Evolutionary conservation across 2,113 vertebrate genomes (phyloP).

Genomic region (Pseudorectes ferrugineus): DNA sequence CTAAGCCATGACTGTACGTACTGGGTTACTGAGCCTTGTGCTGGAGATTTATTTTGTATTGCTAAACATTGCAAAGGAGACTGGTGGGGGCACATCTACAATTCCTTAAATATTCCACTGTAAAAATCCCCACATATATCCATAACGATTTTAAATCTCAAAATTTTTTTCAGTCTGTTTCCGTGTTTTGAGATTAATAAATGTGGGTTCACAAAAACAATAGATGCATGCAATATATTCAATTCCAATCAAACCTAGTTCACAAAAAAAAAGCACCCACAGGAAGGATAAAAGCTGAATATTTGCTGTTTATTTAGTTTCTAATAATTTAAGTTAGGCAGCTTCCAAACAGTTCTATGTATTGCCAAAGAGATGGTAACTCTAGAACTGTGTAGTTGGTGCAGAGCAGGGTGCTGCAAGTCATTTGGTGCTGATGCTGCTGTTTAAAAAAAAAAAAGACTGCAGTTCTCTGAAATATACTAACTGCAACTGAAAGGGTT

Average conservation of each 20-base stretch:
- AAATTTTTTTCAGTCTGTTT: not conserved
- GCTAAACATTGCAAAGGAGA: not conserved
- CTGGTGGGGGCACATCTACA: not conserved
- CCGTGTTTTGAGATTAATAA: not conserved
- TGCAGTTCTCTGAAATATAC: not conserved
- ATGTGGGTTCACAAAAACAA: not conserved
- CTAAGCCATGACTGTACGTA: not conserved
- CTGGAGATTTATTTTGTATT: not conserved
- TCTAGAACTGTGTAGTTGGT: not conserved
- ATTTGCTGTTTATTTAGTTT: not conserved
- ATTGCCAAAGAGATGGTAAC: not conserved
- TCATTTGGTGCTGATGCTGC: accelerated
- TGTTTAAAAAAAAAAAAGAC: not conserved
- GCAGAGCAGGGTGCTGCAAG: not conserved
- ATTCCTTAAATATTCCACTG: not conserved
- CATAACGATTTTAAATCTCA: not conserved
- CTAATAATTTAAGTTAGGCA: not conserved
- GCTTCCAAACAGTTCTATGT: not conserved
- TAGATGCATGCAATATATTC: not conserved
- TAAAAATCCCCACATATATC: not conserved
- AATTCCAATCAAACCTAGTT: not conserved
- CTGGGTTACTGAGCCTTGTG: not conserved
- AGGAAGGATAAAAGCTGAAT: not conserved
- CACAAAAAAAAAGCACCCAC: not conserved
- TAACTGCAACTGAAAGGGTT: not conserved